Conservation (phyloP, 2,888 invertebrate genomes). For the Agrypnus murinus region DNA sequence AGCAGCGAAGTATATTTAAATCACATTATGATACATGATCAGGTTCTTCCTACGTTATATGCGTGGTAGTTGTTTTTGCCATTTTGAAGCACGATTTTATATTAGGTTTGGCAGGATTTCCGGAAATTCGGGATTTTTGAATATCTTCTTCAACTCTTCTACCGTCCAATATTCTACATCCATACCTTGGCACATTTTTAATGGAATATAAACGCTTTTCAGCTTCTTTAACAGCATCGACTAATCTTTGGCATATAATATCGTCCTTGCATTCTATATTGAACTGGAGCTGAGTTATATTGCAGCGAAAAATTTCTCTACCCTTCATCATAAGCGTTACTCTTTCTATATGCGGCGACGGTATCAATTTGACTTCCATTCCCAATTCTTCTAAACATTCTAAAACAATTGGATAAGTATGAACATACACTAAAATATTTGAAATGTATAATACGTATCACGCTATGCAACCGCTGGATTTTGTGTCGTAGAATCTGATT, state of each 20-base stretch:
- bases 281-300: constrained; percentile 64
- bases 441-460: constrained; percentile 62
- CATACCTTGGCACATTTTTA: constrained; percentile 1
- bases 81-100: too few relatives aligned
- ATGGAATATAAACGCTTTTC: neutral
- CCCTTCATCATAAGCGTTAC: constrained; percentile 62
- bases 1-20: too few relatives aligned
- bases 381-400: constrained; percentile 49
- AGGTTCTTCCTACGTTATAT: too few relatives aligned
- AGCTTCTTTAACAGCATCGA: constrained; percentile 59
- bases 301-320: constrained; percentile 63
- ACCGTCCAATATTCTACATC: constrained; percentile 7
- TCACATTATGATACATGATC: too few relatives aligned
- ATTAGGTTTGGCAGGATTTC: too few relatives aligned
- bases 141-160: constrained; percentile 19
- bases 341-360: constrained; percentile 61
- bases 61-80: too few relatives aligned
- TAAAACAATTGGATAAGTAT: too few relatives aligned
- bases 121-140: constrained; percentile 24
- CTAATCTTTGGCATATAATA: constrained; percentile 59
- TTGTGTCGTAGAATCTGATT: constrained; percentile 65
- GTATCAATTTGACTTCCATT: constrained; percentile 61
- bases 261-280: constrained; percentile 64
- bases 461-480: constrained; percentile 63
- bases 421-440: too few relatives aligned